Evolutionary conservation across 2,113 vertebrate species (phyloP).

Genomic region (Chaenogobius annularis): DNA sequence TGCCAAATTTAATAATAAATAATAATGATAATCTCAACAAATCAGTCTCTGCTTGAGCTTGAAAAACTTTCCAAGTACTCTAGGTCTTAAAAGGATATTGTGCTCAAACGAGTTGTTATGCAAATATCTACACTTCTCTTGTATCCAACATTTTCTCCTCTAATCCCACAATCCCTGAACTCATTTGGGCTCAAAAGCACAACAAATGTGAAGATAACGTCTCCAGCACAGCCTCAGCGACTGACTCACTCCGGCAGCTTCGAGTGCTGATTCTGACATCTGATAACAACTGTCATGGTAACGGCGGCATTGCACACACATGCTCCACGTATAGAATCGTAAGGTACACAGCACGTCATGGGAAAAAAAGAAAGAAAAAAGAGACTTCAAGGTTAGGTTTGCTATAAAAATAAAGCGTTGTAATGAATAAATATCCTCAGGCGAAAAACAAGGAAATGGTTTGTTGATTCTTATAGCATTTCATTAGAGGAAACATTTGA

Average conservation of each 20-base stretch:
- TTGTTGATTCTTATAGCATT: slow-evolving; percentile 26
- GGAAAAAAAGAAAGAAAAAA: neutral
- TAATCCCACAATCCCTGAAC: slow-evolving; percentile 55
- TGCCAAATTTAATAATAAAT: no score
- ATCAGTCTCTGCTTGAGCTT: no score
- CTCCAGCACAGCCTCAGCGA: slow-evolving; percentile 38
- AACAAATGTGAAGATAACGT: slow-evolving; percentile 51
- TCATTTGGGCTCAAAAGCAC: slow-evolving; percentile 55
- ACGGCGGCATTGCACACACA: slow-evolving; percentile 1
- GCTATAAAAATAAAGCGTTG: slow-evolving; percentile 10
- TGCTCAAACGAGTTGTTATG: neutral
- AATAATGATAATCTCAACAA: no score
- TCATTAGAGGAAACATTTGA: slow-evolving; percentile 40
- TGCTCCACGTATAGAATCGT: slow-evolving; percentile 3
- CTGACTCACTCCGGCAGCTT: slow-evolving; percentile 31
- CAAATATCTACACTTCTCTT: slow-evolving; percentile 17
- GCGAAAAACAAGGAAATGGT: slow-evolving; percentile 35
- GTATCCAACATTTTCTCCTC: slow-evolving; percentile 35
- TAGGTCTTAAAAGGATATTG: neutral
- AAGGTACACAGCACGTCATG: neutral
- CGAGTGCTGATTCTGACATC: slow-evolving; percentile 19
- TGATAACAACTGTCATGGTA: slow-evolving; percentile 18
- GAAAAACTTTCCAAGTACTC: neutral
- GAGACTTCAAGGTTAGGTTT: no score
- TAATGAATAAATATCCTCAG: slow-evolving; percentile 24